Conservation (phyloP, 2,797 vertebrate genomes). For the Siniperca obscura region DNA sequence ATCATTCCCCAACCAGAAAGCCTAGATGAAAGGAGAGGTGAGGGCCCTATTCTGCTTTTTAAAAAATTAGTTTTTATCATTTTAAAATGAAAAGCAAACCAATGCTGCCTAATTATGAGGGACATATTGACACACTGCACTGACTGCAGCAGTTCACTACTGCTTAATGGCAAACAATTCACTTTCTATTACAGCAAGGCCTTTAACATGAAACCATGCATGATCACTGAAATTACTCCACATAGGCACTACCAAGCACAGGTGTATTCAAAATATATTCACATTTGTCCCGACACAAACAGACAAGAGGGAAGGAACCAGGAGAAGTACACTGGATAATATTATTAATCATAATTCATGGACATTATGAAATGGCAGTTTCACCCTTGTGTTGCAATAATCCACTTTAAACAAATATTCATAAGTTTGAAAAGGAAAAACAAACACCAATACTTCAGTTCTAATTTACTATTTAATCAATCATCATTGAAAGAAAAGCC, state of each 20-base stretch:
- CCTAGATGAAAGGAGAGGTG: too few relatives aligned
- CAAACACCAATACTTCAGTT: background rate
- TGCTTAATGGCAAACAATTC: too few relatives aligned
- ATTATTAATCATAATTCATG: background rate
- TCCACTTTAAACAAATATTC: background rate
- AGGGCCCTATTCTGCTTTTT: too few relatives aligned
- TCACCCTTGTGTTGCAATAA: background rate
- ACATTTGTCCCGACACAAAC: background rate
- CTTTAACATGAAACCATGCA: background rate
- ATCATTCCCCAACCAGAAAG: too few relatives aligned
- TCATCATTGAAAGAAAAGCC: background rate
- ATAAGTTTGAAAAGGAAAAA: slow-evolving; percentile 4
- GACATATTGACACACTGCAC: too few relatives aligned
- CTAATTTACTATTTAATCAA: background rate
- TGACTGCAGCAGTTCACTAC: too few relatives aligned
- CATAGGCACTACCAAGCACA: background rate
- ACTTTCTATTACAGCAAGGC: too few relatives aligned
- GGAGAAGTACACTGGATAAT: background rate
- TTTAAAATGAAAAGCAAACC: too few relatives aligned
- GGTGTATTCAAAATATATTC: background rate
- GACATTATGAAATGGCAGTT: background rate
- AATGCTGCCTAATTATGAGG: too few relatives aligned
- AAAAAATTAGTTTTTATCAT: too few relatives aligned
- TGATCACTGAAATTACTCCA: background rate
- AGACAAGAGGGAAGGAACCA: background rate